Base-by-base conservation (phyloP, 92 coral and sea anemone genomes). In the Palythoa caribaeorum region DNA sequence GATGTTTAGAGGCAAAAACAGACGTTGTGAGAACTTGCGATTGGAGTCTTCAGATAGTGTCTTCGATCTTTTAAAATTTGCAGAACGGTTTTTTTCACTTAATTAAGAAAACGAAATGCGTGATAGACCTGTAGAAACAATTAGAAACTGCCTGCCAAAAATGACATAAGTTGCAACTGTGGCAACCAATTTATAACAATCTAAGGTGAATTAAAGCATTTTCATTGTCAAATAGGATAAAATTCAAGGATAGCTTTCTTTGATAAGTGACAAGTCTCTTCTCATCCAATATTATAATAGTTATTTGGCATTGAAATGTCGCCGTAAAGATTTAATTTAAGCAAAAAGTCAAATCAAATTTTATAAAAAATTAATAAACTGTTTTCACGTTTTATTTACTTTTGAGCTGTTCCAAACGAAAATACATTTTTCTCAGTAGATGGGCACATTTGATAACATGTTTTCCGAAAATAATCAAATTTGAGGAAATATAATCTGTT, bases 301-400 rank as follows among this genome's bases (percentile, higher is more conserved):
- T 6, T 13, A 17, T 52, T 20, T 76, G 60, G n/a, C 63, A 14
- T 21, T 1, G 21, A 77, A 28, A 77, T 38, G 50, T 57, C 50
- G 21, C 69, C 53, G 9, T 77, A 54, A 36, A 44, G 20, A 54
- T 36, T 35, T 28, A 70, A 36, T 37, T 54, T 52, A 52, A 11
- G 14, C 57, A 51, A 11, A 17, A 73, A 38, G 6, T 40, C 51
- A 13, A 52, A 10, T 20, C 81, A 53, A 21, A 0, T 2, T 77
- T 77, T 77, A 54, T 35, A 28, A 77, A 77, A 77, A 54, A 14
- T 53, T 35, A 53, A 77, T 77, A 12, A 14, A 53, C 16, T 53
- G 48, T 77, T n/a, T 54, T 37, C 68, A 28, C n/a, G 9, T 14
- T 14, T 40, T 52, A 54, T 53, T 77, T 77, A 53, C 51, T n/a